These are phyloP conservation scores for Porites lobata DNA, from an alignment of 92 coral and sea anemone species.

Conservation along the genomic window DNA sequence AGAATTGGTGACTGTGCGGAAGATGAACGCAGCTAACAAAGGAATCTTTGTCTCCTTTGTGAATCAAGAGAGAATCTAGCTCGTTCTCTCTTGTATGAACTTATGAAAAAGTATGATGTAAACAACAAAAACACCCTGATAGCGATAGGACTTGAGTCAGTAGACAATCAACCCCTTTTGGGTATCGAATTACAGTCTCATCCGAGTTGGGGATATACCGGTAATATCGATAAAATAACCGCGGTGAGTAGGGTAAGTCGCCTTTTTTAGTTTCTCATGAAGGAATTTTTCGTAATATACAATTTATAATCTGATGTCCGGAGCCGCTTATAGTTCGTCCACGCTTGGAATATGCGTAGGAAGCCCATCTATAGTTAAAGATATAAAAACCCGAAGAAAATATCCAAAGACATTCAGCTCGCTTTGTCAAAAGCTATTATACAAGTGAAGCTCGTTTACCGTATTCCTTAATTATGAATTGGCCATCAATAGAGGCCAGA, in stretches of 20 bases:
- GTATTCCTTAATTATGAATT: background rate
- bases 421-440: constrained; percentile 37
- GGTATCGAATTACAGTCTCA: constrained; percentile 4
- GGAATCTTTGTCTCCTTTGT: background rate
- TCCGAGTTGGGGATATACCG: background rate
- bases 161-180: constrained; percentile 2
- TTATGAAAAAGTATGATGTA: background rate
- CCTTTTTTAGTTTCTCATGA: constrained; percentile 8
- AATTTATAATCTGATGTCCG: background rate
- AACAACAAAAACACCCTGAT: background rate
- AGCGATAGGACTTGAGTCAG: background rate
- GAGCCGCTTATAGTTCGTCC: constrained; percentile 39
- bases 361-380: constrained; percentile 21
- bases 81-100: background rate
- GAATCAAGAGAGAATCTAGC: background rate
- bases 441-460: background rate
- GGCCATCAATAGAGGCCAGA: constrained; percentile 7
- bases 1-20: background rate
- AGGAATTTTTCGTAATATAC: constrained; percentile 16
- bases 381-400: background rate
- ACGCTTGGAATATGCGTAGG: constrained; percentile 46
- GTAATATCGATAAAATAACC: background rate
- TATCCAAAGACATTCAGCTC: constrained; percentile 24
- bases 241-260: background rate
- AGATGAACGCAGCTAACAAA: background rate